Conservation (phyloP, 1,140 invertebrate genomes). For the Berghia stephanieae region DNA sequence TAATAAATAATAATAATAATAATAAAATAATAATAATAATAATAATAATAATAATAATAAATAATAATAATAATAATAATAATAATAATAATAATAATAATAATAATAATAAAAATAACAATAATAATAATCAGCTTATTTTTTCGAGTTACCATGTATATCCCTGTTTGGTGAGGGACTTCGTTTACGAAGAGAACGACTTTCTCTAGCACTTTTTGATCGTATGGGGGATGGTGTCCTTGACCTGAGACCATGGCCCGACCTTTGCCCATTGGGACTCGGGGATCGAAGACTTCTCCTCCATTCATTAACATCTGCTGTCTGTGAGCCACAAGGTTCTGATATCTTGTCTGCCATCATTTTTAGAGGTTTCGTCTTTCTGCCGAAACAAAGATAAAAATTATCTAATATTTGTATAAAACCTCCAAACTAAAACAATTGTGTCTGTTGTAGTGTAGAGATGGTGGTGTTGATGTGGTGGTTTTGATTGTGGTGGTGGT, state of each 20-base stretch:
- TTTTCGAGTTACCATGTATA: slow-evolving; percentile 11
- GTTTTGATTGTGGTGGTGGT: too few relatives aligned
- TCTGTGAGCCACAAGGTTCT: slow-evolving; percentile 50
- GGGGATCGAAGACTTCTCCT: slow-evolving; percentile 47
- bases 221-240: slow-evolving; percentile 47
- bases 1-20: neutral
- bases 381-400: too few relatives aligned
- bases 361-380: too few relatives aligned
- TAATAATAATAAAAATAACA: too few relatives aligned
- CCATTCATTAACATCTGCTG: slow-evolving; percentile 55
- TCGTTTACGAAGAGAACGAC: slow-evolving; percentile 28
- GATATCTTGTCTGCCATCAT: slow-evolving; percentile 42
- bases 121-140: too few relatives aligned
- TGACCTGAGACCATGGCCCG: slow-evolving; percentile 36
- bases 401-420: too few relatives aligned
- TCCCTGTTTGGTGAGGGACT: slow-evolving; percentile 33
- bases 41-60: neutral
- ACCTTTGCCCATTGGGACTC: slow-evolving; percentile 35
- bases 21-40: neutral
- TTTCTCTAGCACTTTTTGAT: slow-evolving; percentile 29
- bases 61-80: too few relatives aligned
- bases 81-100: too few relatives aligned
- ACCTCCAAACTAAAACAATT: too few relatives aligned
- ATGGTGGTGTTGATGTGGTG: too few relatives aligned
- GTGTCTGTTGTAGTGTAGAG: too few relatives aligned